Evolutionary conservation across 2,797 vertebrate species (phyloP).

Genomic region (Sebastes oblongus): DNA sequence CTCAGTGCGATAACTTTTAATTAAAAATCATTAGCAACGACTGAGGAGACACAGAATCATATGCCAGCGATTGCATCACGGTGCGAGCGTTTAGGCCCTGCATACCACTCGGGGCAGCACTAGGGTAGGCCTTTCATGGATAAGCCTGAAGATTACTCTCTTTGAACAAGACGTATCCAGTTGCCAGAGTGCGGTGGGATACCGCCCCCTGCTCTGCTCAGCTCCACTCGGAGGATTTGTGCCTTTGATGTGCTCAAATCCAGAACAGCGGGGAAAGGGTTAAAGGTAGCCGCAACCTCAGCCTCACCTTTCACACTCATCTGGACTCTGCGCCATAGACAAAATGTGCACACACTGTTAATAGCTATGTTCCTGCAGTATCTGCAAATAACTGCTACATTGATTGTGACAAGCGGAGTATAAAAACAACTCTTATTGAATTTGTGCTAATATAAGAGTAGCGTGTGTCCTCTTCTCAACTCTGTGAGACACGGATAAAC

Average conservation of each 20-base stretch:
- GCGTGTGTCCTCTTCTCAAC: background rate
- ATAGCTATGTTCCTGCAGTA: background rate
- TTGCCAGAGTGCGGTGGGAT: conserved; percentile 61
- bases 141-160: conserved; percentile 78
- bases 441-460: background rate
- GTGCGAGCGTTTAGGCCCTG: conserved; percentile 50
- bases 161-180: conserved; percentile 70
- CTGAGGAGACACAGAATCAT: conserved; percentile 15
- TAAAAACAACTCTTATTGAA: background rate
- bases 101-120: conserved; percentile 48
- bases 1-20: conserved; percentile 25
- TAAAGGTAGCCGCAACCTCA: conserved; percentile 65
- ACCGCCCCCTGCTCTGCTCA: conserved; percentile 46
- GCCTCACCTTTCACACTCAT: conserved; percentile 69
- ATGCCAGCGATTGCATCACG: conserved; percentile 64
- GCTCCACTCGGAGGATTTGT: conserved; percentile 59
- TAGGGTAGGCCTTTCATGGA: conserved; percentile 68
- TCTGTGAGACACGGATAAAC: background rate
- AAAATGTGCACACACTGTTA: conserved; percentile 7
- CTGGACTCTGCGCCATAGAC: background rate
- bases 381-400: background rate
- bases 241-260: conserved; percentile 82
- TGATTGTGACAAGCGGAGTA: background rate
- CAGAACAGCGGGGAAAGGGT: conserved; percentile 63
- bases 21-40: conserved; percentile 35